A percentile compares a stretch with the other conserved stretches of the same genome.
These are phyloP conservation scores for Melanostoma mellinum DNA, from an alignment of 2,888 invertebrate genomes.

Conservation along the genomic window DNA sequence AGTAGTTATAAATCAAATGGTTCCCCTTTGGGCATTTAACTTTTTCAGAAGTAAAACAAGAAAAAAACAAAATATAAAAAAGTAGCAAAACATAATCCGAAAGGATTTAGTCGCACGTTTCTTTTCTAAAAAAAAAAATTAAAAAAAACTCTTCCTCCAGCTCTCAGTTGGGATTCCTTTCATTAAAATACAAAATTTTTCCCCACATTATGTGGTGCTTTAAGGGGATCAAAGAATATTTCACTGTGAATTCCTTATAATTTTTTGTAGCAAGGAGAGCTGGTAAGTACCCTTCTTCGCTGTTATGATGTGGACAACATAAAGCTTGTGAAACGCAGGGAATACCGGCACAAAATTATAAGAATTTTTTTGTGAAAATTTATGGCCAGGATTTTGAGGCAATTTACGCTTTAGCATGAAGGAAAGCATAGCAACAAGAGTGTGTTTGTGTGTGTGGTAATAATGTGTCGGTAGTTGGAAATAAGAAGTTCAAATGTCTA, in stretches of 20 bases:
- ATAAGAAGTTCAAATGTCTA: conserved; percentile 61
- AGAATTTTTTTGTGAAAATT: conserved; percentile 54
- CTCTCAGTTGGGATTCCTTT: conserved; percentile 59
- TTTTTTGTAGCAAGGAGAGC: neutral
- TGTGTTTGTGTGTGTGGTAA: neutral
- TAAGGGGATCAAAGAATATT: conserved; percentile 67
- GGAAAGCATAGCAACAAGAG: conserved; percentile 52
- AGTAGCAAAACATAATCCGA: conserved; percentile 61
- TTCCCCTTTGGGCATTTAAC: conserved; percentile 59
- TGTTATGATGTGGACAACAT: conserved; percentile 53
- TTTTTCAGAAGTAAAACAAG: conserved; percentile 34
- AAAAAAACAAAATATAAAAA: conserved; percentile 15
- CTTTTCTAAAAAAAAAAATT: conserved; percentile 43
- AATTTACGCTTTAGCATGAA: conserved; percentile 67
- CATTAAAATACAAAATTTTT: conserved; percentile 65
- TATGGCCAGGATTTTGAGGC: conserved; percentile 69
- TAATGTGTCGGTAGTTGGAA: conserved; percentile 6
- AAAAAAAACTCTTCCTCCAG: neutral
- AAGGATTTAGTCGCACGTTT: conserved; percentile 70
- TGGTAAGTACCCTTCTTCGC: conserved; percentile 17
- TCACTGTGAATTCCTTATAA: conserved; percentile 45
- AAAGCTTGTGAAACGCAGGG: conserved; percentile 39
- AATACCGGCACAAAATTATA: conserved; percentile 52
- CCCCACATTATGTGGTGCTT: conserved; percentile 53
- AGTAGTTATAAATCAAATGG: conserved; percentile 69